phyloP scores from a whole-genome alignment of 2,888 invertebrate genomes.

The Cephus pygmeus region DNA sequence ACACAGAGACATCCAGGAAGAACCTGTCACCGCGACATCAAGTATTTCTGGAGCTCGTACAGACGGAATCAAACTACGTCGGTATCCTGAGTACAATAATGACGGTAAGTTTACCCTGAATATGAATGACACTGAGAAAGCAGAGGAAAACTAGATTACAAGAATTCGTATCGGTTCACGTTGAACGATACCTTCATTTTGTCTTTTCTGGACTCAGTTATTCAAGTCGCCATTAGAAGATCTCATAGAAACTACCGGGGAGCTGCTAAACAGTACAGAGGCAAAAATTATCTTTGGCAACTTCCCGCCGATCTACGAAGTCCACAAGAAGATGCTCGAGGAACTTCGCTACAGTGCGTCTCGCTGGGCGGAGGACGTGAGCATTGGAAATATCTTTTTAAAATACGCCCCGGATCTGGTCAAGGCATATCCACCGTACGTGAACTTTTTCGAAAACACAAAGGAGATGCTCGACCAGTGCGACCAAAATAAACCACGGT shows the following conservation, averaged over 20 bases:
- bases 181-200: slow-evolving; percentile 10
- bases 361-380: slow-evolving; percentile 89
- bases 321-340: slow-evolving; percentile 83
- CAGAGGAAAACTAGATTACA: not conserved
- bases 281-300: slow-evolving; percentile 95
- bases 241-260: slow-evolving; percentile 74
- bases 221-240: slow-evolving; percentile 94
- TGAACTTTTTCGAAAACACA: slow-evolving; percentile 98
- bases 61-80: slow-evolving; percentile 98
- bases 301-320: slow-evolving; percentile 92
- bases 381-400: slow-evolving; percentile 89
- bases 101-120: slow-evolving; percentile 71
- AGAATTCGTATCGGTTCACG: not conserved
- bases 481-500: slow-evolving; percentile 92
- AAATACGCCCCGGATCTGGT: slow-evolving; percentile 88
- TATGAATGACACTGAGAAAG: not conserved
- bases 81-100: slow-evolving; percentile 93
- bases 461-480: slow-evolving; percentile 92
- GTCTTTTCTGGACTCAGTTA: slow-evolving; percentile 71
- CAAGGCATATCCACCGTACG: slow-evolving; percentile 97
- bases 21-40: slow-evolving; percentile 81
- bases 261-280: slow-evolving; percentile 89
- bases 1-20: slow-evolving; percentile 74
- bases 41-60: slow-evolving; percentile 90
- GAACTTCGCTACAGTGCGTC: slow-evolving; percentile 70